Evolutionary conservation across 2,888 invertebrate genomes (phyloP), one percentile per base, ranked within the genome.

Genomic region (Melikaiella ostensackeni): DNA sequence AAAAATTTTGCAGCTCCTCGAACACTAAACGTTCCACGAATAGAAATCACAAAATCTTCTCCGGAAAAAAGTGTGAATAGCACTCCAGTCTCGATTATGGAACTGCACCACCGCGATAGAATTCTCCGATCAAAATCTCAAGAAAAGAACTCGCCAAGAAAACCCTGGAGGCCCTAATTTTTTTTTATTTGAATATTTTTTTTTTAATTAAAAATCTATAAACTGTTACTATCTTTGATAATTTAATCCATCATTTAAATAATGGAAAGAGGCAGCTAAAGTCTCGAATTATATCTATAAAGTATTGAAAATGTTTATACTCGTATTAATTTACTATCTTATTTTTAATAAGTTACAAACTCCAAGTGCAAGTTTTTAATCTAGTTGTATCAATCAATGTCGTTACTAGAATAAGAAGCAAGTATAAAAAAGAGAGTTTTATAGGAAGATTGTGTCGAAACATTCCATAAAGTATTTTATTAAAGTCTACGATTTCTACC

Each of bases 91-190:
- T 24, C 21, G 11, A 16, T n/a, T 5, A 19, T 11, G 30, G 0
- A 27, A 33, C 19, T 33, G 9, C 5, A 30, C 2, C 5, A 30
- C 30, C 30, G 16, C 30, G 27, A 30, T n/a, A 46, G 2, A n/a
- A 5, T 27, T 24, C 21, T 59, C 6, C 59, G 38, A 35, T 11
- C 4, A 38, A 50, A 50, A 50, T 7, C 19, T 13, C 11, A 38
- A 13, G 13, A 38, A 13, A 38, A 46, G 11, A 11, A 9, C 24
- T 21, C 21, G 21, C 24, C 24, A n/a, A 70, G n/a, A 11, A 70
- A 46, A 50, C 46, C 70, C 5, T 70, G 70, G 70, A 70, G 13
- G n/a, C 70, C 70, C 0, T 70, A n/a, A 30, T n/a, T 42, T 30
- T 27, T n/a, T 30, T 27, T 7, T 30, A 11, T 11, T 7, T 1